Evolutionary conservation across 2,797 vertebrate genomes (phyloP), one percentile per base, ranked within the genome.

Genomic region (Paratrypauchen microcephalus): DNA sequence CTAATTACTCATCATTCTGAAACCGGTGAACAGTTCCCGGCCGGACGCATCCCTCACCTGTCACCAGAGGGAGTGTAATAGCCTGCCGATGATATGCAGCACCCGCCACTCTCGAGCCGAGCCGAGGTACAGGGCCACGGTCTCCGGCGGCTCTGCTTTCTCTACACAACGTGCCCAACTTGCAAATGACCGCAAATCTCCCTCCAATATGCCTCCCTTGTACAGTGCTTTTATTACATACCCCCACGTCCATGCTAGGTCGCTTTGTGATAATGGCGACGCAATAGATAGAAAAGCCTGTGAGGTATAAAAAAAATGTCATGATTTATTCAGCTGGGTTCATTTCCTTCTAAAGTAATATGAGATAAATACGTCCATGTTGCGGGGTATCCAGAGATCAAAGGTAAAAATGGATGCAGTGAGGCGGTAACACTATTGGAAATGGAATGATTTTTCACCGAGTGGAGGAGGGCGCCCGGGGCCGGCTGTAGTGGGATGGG

Each of bases 281-380:
- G 86, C 84, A 73, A 88, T 77, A 89, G 89, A 91, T 88, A 87
- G 86, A 88, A 89, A 89, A 89, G 86, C 81, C 89, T 89, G 79
- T 87, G 89, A 91, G 86, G 84, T 91, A 78, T 77, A 58, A 88
- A 85, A 88, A 78, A 62, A 21, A 71, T 73, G 11, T 16, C 15
- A 58, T 92, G 90, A 91, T 91, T 92, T 92, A 93, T 93, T 92
- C 91, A 93, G 90, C 82, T 83, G 85, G 88, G 85, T 88, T 93
- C 91, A 92, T 92, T 92, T 93, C 90, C 87, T 76, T 83, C 88
- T 84, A 87, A 90, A 89, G 90, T 92, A 90, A 93, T 91, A 88
- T 84, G 85, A 91, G 91, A 92, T 92, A 93, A 93, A 93, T 93
- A 91, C 87, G 88, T 88, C 73, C 85, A 75, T 87, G 90, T 88